Evolutionary conservation across 2,113 vertebrate species (phyloP).

Genomic region (Chionomys nivalis): DNA sequence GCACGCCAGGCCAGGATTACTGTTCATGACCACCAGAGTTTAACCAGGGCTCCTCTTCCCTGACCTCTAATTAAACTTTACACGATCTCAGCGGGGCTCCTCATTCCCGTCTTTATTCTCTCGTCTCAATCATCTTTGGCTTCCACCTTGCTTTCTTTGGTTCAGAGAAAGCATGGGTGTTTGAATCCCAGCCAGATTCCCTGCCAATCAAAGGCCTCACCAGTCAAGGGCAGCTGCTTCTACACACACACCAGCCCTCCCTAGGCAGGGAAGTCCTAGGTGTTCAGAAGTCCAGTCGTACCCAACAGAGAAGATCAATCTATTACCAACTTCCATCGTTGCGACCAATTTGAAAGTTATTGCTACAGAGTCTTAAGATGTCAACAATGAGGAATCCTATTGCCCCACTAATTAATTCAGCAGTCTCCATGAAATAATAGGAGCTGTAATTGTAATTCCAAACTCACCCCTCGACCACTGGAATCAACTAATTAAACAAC

Average conservation of each 20-base stretch:
- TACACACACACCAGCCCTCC: too few species aligned
- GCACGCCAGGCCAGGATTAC: background rate
- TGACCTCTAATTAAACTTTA: background rate
- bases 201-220: background rate
- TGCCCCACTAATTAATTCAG: conserved; percentile 86
- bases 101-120: background rate
- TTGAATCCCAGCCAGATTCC: background rate
- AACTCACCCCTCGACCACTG: conserved; percentile 86
- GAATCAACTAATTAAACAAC: conserved; percentile 89
- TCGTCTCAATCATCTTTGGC: background rate
- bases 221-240: background rate
- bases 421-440: conserved; percentile 85
- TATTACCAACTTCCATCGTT: conserved; percentile 26
- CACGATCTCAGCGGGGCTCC: background rate
- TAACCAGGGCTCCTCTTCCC: background rate
- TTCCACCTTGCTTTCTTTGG: background rate
- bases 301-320: conserved; percentile 33
- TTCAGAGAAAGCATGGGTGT: background rate
- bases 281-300: background rate
- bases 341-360: conserved; percentile 75
- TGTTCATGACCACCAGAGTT: background rate
- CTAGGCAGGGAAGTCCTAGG: background rate
- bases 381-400: conserved; percentile 81
- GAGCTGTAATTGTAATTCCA: conserved; percentile 84
- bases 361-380: conserved; percentile 80